These are phyloP conservation scores for Sinodicranocentrus sp. DNA, from an alignment of 2,888 invertebrate genomes.

Conservation along the genomic window DNA sequence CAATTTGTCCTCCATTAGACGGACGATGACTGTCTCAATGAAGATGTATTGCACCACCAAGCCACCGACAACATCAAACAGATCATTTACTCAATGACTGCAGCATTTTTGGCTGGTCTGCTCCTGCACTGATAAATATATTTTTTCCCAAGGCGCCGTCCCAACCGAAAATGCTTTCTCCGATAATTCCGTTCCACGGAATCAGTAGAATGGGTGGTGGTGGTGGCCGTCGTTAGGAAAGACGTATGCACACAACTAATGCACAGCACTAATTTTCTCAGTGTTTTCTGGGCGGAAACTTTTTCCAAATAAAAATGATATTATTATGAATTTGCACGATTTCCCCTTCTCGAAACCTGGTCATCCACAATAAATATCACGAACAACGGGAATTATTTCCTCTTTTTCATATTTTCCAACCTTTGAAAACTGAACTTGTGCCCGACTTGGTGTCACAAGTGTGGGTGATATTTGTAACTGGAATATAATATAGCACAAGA, in stretches of 20 bases:
- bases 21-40: background rate
- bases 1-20: conserved; percentile 48
- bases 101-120: background rate
- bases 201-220: background rate
- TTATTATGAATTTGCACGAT: too few species aligned
- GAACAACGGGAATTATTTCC: too few species aligned
- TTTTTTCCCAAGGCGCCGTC: background rate
- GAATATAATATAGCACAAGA: background rate
- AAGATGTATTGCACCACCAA: conserved; percentile 42
- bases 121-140: background rate
- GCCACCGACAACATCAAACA: conserved; percentile 32
- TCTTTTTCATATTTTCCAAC: background rate
- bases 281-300: too few species aligned
- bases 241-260: too few species aligned
- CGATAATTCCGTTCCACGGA: background rate
- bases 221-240: conserved; percentile 17
- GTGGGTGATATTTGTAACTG: background rate
- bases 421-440: background rate
- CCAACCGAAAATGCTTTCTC: background rate
- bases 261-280: too few species aligned
- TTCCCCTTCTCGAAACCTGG: too few species aligned
- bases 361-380: too few species aligned
- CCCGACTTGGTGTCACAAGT: too few species aligned
- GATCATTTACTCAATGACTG: background rate
- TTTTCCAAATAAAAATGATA: too few species aligned